phyloP scores from a whole-genome alignment of 2,113 vertebrate species.

The Podiceps cristatus region DNA sequence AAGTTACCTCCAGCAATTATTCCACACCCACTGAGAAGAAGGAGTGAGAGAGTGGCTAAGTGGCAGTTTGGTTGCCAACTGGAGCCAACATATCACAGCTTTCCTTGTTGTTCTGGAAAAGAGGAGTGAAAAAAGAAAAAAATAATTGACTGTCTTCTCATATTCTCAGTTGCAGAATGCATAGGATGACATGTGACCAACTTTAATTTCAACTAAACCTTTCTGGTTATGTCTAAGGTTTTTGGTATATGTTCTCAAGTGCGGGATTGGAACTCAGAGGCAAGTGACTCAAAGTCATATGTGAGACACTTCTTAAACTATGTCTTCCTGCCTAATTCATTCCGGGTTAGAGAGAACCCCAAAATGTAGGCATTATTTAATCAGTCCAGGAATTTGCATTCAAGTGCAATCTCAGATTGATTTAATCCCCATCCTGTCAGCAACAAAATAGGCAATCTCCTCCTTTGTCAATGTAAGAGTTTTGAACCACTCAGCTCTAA shows the following conservation, averaged over 20 bases:
- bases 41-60: neutral
- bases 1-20: too few species aligned
- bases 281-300: neutral
- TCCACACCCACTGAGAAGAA: rapidly evolving
- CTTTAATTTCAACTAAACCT: neutral
- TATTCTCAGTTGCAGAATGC: neutral
- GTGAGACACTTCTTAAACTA: neutral
- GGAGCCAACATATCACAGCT: neutral
- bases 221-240: neutral
- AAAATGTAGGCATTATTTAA: neutral
- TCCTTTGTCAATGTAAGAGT: neutral
- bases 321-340: neutral
- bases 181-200: rapidly evolving
- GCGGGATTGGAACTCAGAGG: neutral
- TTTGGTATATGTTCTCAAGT: neutral
- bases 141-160: neutral
- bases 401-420: neutral
- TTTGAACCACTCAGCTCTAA: neutral
- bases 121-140: neutral
- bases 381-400: neutral
- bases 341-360: neutral
- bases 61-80: neutral
- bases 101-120: neutral
- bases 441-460: neutral
- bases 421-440: neutral